These are phyloP conservation scores for Cryptoleucopteryx plumbea DNA, from an alignment of 2,113 vertebrate species.

Conservation along the genomic window DNA sequence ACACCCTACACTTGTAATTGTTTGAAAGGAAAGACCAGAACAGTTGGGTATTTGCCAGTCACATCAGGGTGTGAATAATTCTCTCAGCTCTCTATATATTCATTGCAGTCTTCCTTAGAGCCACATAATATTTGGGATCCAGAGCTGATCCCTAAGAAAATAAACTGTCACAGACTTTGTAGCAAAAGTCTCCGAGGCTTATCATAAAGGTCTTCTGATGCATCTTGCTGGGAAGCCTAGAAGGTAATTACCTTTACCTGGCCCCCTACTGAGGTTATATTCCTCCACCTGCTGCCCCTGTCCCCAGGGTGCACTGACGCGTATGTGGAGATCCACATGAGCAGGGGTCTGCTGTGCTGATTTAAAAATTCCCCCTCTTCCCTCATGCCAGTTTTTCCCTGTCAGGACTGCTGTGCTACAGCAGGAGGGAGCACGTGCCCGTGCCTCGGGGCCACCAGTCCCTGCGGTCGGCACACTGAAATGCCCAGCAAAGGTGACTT, in stretches of 20 bases:
- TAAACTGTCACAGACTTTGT: background rate
- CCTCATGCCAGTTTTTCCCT: background rate
- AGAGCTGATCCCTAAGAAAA: background rate
- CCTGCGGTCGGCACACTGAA: background rate
- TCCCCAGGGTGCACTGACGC: accelerated
- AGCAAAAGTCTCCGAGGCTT: background rate
- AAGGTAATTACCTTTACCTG: background rate
- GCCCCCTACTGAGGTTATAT: background rate
- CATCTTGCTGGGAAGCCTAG: background rate
- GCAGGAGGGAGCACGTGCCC: accelerated
- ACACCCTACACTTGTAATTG: background rate
- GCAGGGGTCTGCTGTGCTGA: background rate
- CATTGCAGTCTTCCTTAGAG: background rate
- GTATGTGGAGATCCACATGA: background rate
- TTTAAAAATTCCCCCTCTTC: background rate
- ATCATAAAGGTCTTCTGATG: background rate
- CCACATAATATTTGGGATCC: background rate
- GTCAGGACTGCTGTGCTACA: background rate
- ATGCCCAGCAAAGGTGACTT: background rate
- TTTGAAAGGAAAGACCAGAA: background rate
- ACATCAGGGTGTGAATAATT: background rate
- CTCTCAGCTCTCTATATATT: background rate
- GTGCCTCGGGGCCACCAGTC: accelerated
- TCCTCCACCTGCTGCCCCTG: background rate
- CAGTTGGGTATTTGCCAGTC: background rate